Conservation (phyloP, 2,797 vertebrate genomes). For the Antrozous pallidus region DNA sequence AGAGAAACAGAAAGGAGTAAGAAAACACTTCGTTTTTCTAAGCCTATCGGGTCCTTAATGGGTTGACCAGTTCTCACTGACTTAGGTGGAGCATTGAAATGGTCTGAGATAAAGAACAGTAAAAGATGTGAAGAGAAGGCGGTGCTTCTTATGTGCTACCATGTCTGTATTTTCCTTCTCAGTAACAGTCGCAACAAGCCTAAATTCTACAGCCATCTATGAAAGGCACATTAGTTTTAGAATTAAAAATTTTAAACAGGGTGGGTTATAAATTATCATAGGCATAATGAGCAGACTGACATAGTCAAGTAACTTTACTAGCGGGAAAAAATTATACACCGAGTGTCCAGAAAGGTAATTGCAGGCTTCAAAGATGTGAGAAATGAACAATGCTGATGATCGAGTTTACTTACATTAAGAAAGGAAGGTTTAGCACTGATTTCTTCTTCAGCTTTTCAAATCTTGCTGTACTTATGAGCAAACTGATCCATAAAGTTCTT, state of each 20-base stretch:
- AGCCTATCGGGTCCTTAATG: neutral
- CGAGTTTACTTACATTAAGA: constrained; percentile 51
- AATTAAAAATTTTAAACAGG: neutral
- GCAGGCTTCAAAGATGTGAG: neutral
- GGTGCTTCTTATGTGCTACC: neutral
- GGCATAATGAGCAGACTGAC: neutral
- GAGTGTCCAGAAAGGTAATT: neutral
- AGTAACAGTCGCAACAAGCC: neutral
- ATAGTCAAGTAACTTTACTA: neutral
- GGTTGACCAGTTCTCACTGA: neutral
- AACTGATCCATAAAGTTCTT: constrained; percentile 34
- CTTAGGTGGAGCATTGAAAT: neutral
- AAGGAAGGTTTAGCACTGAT: neutral
- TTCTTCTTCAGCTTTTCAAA: constrained; percentile 39
- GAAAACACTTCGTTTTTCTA: neutral
- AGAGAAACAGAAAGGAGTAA: neutral
- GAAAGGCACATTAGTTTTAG: neutral
- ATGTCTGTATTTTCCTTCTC: neutral
- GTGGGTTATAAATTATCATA: neutral
- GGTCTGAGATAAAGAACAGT: neutral
- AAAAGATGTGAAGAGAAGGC: neutral
- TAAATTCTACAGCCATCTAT: neutral
- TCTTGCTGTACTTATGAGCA: constrained; percentile 5
- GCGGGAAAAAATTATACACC: neutral
- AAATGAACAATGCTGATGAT: neutral